phyloP scores from a whole-genome alignment of 2,113 vertebrate genomes.

The Gasterosteus aculeatus region DNA sequence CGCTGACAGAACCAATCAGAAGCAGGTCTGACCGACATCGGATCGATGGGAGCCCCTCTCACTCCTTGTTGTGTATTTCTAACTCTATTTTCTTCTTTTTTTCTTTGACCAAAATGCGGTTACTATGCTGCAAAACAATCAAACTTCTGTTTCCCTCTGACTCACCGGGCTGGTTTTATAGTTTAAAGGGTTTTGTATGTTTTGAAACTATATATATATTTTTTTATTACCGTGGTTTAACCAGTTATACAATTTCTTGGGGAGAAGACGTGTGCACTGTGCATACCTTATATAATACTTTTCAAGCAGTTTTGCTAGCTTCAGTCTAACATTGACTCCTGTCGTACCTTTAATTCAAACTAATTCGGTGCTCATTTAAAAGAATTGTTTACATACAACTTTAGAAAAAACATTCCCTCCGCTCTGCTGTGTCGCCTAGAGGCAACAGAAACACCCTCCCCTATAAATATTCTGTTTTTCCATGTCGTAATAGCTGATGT shows the following conservation, averaged over 20 bases:
- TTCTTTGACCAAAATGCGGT: not conserved
- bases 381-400: not conserved
- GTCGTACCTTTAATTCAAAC: not conserved
- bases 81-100: not conserved
- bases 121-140: not conserved
- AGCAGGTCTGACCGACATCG: constrained; percentile 32
- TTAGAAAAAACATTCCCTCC: not conserved
- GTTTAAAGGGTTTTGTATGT: not conserved
- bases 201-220: not conserved
- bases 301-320: not conserved
- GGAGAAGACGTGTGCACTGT: not conserved
- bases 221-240: not conserved
- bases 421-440: not conserved
- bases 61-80: not conserved
- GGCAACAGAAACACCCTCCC: not conserved
- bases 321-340: not conserved
- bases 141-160: not conserved
- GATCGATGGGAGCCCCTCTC: constrained; percentile 16
- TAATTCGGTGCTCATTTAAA: not conserved
- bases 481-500: not conserved
- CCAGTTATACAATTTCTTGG: not conserved
- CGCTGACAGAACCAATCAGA: constrained; percentile 40
- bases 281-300: not conserved
- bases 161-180: constrained; percentile 5
- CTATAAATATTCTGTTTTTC: not conserved